phyloP scores from a whole-genome alignment of 2,113 vertebrate species.

The Hippocampus abdominalis region DNA sequence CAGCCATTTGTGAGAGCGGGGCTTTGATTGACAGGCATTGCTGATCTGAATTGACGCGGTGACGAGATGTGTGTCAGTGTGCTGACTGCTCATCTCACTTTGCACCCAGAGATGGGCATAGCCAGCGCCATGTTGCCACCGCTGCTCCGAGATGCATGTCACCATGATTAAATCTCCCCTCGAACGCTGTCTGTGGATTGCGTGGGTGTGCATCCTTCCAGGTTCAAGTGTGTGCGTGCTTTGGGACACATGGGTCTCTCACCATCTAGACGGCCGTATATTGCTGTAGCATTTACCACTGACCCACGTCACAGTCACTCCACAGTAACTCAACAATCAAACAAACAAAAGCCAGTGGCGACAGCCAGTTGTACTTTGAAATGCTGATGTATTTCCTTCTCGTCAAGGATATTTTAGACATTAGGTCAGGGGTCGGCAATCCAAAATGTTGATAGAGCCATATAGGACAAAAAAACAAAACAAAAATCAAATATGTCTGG shows the following conservation, averaged over 20 bases:
- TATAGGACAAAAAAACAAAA: no score
- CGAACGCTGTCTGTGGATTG: constrained; percentile 30
- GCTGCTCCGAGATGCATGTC: constrained; percentile 53
- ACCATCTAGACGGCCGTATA: constrained; percentile 36
- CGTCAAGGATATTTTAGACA: neutral
- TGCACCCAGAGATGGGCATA: constrained; percentile 55
- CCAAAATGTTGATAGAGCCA: no score
- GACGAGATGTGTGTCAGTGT: constrained; percentile 71
- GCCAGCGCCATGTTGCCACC: constrained; percentile 47
- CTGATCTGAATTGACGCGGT: constrained; percentile 75
- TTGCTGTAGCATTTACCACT: constrained; percentile 57
- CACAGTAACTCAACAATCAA: constrained; percentile 48
- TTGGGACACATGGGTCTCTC: constrained; percentile 32
- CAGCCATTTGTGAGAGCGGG: constrained; percentile 32
- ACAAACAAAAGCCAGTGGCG: constrained; percentile 46
- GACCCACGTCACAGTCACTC: constrained; percentile 60
- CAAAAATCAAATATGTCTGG: no score
- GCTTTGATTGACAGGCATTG: constrained; percentile 59
- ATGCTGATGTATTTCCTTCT: neutral
- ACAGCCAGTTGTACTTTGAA: constrained; percentile 30
- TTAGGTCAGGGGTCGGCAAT: no score
- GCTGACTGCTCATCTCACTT: constrained; percentile 74
- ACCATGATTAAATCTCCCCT: constrained; percentile 62
- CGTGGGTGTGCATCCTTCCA: constrained; percentile 19
- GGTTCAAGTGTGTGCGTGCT: constrained; percentile 15